Conservation (phyloP, 2,113 vertebrate species). For the Otocyon megalotis region DNA sequence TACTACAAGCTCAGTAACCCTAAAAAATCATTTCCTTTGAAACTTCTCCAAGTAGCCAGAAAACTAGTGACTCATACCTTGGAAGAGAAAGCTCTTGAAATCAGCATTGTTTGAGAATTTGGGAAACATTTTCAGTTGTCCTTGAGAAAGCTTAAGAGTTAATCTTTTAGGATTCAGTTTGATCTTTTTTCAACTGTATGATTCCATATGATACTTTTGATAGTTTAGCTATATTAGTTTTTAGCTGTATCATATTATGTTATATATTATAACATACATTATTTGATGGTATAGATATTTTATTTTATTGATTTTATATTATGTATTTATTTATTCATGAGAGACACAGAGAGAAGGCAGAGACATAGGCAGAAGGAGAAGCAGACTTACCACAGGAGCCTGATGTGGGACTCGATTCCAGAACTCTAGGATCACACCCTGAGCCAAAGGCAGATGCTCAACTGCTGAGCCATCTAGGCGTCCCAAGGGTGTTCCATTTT, state of each 20-base stretch:
- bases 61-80: not conserved
- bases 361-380: too few relatives aligned
- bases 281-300: not conserved
- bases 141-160: not conserved
- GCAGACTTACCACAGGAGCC: too few relatives aligned
- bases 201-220: not conserved
- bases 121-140: constrained; percentile 8
- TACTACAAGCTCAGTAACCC: not conserved
- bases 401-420: too few relatives aligned
- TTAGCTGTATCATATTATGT: too few relatives aligned
- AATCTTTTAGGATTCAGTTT: not conserved
- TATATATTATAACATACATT: too few relatives aligned
- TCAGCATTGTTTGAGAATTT: not conserved
- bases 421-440: too few relatives aligned
- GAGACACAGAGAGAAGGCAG: too few relatives aligned
- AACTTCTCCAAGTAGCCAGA: not conserved
- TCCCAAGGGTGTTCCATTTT: not conserved
- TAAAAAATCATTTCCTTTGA: constrained; percentile 59
- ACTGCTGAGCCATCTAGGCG: too few relatives aligned
- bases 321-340: too few relatives aligned
- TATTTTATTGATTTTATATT: not conserved
- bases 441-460: too few relatives aligned
- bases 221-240: not conserved
- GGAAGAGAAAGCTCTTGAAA: not conserved
- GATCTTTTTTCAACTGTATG: not conserved